phyloP scores from a whole-genome alignment of 2,113 vertebrate species.

The Ardeotis arabs region DNA sequence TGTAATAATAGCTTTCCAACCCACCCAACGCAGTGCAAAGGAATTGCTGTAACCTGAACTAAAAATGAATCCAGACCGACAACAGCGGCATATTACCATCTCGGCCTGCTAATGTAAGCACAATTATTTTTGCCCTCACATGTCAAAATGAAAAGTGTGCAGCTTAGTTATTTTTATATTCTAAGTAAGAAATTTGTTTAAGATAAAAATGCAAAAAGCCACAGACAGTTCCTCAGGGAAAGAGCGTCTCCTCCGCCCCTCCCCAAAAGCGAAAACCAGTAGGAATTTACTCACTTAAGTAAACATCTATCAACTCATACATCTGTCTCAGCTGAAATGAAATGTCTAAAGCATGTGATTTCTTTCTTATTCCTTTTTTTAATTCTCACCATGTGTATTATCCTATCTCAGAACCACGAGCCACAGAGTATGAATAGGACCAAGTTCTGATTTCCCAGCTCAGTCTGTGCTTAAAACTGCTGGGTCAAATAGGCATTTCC shows the following conservation, averaged over 20 bases:
- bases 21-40: not conserved
- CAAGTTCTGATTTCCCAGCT: not conserved
- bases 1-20: not conserved
- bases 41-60: not conserved
- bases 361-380: not conserved
- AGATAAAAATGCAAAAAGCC: not conserved
- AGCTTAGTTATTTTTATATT: not conserved
- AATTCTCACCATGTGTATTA: not conserved
- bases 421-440: not conserved
- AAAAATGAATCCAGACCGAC: not conserved
- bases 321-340: not conserved
- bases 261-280: not conserved
- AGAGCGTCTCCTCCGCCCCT: not conserved
- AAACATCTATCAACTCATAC: not conserved
- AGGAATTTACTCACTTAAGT: not conserved
- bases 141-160: not conserved
- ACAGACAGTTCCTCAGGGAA: not conserved
- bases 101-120: not conserved
- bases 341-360: not conserved
- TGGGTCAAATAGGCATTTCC: not conserved
- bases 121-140: not conserved
- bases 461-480: not conserved
- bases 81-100: not conserved
- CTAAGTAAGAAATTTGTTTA: not conserved
- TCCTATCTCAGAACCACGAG: rapidly evolving